Evolutionary conservation across 2,888 invertebrate species (phyloP), one percentile per base, ranked within the genome.

Genomic region (Brachyptera risi): DNA sequence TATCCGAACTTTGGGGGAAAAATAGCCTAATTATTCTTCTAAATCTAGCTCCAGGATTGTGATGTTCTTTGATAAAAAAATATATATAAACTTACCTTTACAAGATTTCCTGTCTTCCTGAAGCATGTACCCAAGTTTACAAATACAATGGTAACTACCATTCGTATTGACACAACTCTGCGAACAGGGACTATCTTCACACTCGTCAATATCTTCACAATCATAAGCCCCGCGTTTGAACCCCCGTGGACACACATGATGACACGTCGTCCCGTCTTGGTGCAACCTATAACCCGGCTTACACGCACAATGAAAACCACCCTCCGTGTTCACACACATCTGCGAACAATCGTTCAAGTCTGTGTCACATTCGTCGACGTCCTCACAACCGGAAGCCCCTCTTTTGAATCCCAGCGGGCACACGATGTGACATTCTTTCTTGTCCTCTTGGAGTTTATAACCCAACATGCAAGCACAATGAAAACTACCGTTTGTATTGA

Each of bases 301-400:
- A 67, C 78, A 78, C 2, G 74, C 71, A 50, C 78, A 76, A 54
- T 74, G 73, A 15, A 73, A 70, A 1, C 72, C 68, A 1, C 74
- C 74, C 1, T 73, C 71, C 2, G 68, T 71, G 56, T 74, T 70
- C 2, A 71, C 69, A 59, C 74, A 71, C 50, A 72, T 63, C 63
- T 78, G 80, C 11, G 76, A 79, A 70, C 85, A 85, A n/a, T 81
- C 82, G 64, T 83, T 83, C 27, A 73, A 72, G 3, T 37, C 19
- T n/a, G n/a, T n/a, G 4, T 35, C 21, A 21, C 54, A 54, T 23
- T 54, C 54, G 54, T 54, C 19, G 35, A 35, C 17, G 37, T 54
- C 54, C 15, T 13, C 37, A 21, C 47, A 47, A 7, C 24, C 47
- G 24, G 2, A 2, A 2, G 1, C 42, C 19, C 38, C 38, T 15